phyloP scores from a whole-genome alignment of 2,797 vertebrate genomes.

The Natrix natrix region DNA sequence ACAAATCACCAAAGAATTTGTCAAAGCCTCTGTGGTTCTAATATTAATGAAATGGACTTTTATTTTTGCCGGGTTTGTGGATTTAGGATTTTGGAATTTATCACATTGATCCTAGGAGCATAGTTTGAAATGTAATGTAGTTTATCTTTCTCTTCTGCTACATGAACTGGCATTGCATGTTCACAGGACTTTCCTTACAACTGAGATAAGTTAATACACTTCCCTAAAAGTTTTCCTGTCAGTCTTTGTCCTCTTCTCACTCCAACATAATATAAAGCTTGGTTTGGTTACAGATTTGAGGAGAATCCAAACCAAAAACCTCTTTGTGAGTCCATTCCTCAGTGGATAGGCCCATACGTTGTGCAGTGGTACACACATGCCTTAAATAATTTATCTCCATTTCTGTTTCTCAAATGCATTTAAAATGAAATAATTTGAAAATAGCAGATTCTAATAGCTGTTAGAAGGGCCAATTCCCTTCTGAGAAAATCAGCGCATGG shows the following conservation, averaged over 20 bases:
- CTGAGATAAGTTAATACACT: neutral
- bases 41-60: conserved; percentile 8
- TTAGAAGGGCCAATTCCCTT: neutral
- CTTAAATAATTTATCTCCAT: neutral
- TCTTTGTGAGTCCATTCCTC: neutral
- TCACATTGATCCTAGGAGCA: neutral
- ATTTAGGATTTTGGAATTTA: neutral
- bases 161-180: too few relatives aligned
- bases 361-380: neutral
- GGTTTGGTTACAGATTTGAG: neutral
- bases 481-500: neutral
- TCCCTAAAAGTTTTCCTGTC: neutral
- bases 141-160: neutral
- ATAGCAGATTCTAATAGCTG: neutral
- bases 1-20: neutral
- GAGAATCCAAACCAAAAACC: neutral
- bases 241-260: neutral
- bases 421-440: neutral
- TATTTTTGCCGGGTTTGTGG: conserved; percentile 13
- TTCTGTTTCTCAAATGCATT: neutral
- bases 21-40: neutral
- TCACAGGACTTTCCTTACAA: neutral
- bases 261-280: neutral
- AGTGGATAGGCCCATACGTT: neutral
- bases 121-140: neutral